Conservation (phyloP, 1,140 invertebrate genomes). For the Diachasmimorpha longicaudata region DNA sequence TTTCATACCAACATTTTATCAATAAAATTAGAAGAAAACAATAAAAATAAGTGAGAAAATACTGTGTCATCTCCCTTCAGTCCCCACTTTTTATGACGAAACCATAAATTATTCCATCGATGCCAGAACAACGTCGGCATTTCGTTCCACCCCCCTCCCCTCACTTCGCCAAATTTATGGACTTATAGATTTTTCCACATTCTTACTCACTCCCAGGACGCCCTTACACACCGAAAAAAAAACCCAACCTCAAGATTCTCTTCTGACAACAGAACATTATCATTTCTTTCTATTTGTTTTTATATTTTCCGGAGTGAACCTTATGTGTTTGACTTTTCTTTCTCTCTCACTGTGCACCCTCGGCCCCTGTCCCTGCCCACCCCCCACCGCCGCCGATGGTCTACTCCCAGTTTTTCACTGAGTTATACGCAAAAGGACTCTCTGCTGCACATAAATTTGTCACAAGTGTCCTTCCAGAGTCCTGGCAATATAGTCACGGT, state of each 20-base stretch:
- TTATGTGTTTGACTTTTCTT: neutral
- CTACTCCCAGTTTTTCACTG: slow-evolving; percentile 19
- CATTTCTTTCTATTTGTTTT: slow-evolving; percentile 27
- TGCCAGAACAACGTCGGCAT: slow-evolving; percentile 28
- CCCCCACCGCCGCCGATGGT: slow-evolving; percentile 2
- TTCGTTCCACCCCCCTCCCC: slow-evolving; percentile 28
- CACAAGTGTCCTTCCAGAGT: slow-evolving; percentile 29
- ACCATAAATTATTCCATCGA: slow-evolving; percentile 43
- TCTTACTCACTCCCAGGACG: slow-evolving; percentile 16
- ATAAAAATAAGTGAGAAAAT: neutral
- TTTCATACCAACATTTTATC: too few relatives aligned
- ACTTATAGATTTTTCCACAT: slow-evolving; percentile 52
- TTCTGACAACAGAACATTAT: slow-evolving; percentile 11
- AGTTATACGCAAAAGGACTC: slow-evolving; percentile 28
- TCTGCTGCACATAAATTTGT: slow-evolving; percentile 36
- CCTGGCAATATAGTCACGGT: neutral
- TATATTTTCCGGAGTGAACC: slow-evolving; percentile 18
- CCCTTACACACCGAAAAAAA: slow-evolving; percentile 20
- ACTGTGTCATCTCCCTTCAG: neutral
- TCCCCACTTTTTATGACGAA: slow-evolving; percentile 40
- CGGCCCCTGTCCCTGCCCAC: too few relatives aligned
- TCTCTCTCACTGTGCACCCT: neutral
- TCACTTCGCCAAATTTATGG: slow-evolving; percentile 46
- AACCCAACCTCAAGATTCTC: slow-evolving; percentile 10
- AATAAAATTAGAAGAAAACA: neutral